Evolutionary conservation across 2,888 invertebrate genomes (phyloP), one percentile per base, ranked within the genome.

Genomic region (Panopea generosa): DNA sequence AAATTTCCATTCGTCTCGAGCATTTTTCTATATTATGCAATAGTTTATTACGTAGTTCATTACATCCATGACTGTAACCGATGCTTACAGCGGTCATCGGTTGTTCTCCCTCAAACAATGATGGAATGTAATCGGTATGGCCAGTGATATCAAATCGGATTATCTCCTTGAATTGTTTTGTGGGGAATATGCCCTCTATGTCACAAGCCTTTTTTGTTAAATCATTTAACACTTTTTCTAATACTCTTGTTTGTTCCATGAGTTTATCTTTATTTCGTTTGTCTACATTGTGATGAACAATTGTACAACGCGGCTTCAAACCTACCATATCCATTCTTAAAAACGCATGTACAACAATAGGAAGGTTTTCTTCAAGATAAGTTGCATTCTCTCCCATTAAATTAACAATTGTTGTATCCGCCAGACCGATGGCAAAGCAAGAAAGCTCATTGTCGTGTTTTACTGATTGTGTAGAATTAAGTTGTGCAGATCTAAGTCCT

Each of bases 231-330:
- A 18, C 38, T 20, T 56, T 24, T 7, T 66, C 66, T 11, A 73
- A 20, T 38, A 26, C 43, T 16, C 70, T 53, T 29, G 56, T 50
- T 20, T 60, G 70, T 0, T 57, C 45, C 1, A 62, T n/a, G 11
- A 67, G 27, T 53, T 52, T 33, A n/a, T 61, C 43, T 29, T 65
- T 27, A 18, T 65, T 61, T 24, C 55, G 20, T 3, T 50, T 26
- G 4, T 65, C 56, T 14, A 77, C 69, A 60, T 73, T 77, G 49
- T 77, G 77, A 38, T 77, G 77, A 33, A 73, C 56, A 18, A 73
- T 69, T 2, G 55, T 40, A 45, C 77, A 73, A 0, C 38, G 27
- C 26, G 72, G 68, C 1, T 26, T 47, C 1, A 68, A 43, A 0
- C 53, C 33, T 2, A 16, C 60, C 11, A 60, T 38, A 3, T 76